Percentiles rank a stretch among this genome's conserved stretches.
phyloP scores from a whole-genome alignment of 2,113 vertebrate species.

The Nycticryphes semicollaris region DNA sequence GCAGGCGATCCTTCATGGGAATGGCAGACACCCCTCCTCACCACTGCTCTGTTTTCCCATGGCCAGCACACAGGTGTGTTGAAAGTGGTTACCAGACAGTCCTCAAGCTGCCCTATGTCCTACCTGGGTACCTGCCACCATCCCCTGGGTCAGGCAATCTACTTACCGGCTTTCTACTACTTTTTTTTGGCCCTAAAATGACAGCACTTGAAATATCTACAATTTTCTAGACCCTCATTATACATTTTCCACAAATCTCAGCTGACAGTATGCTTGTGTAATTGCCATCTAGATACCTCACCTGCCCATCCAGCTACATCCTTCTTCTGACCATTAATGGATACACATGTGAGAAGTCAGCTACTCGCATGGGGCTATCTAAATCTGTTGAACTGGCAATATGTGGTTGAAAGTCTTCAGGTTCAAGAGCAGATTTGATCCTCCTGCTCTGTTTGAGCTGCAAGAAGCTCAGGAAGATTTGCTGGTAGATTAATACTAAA shows the following conservation, averaged over 20 bases:
- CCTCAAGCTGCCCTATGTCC: not conserved
- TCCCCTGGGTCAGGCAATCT: not conserved
- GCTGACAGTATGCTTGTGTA: not conserved
- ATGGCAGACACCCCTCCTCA: not conserved
- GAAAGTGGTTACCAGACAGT: not conserved
- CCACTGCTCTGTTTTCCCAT: rapidly evolving
- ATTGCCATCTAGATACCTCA: not conserved
- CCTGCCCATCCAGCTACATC: not conserved
- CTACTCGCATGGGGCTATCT: not conserved
- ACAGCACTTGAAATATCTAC: not conserved
- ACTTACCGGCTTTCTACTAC: not conserved
- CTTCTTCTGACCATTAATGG: not conserved
- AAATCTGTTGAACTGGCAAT: not conserved
- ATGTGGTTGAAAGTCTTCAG: not conserved
- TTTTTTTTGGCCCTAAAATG: not conserved
- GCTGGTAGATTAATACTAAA: not conserved
- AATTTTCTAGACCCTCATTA: not conserved
- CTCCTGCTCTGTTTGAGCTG: not conserved
- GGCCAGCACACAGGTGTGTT: not conserved
- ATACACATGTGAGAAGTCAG: not conserved
- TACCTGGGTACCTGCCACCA: not conserved
- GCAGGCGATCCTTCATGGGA: not conserved
- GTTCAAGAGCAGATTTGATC: not conserved
- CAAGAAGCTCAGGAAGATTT: not conserved
- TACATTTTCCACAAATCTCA: not conserved